phyloP scores from a whole-genome alignment of 1,140 invertebrate species.

The Campoletis sonorensis region DNA sequence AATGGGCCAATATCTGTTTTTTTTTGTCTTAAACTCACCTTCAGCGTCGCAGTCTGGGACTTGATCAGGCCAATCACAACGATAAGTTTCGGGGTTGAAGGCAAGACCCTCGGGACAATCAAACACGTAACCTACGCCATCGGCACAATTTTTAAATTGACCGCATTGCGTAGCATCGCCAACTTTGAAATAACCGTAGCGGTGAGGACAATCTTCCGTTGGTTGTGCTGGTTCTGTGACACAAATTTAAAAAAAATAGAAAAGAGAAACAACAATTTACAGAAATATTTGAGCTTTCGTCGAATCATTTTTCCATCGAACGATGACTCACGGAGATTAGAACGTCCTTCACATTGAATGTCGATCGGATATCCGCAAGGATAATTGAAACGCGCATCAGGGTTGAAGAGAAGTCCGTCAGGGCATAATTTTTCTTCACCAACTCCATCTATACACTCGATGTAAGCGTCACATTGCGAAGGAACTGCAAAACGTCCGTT shows the following conservation, averaged over 20 bases:
- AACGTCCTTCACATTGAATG: constrained; percentile 84
- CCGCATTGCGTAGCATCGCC: constrained; percentile 86
- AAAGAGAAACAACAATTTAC: no score
- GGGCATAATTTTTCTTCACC: constrained; percentile 87
- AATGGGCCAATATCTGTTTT: background rate
- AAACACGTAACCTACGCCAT: constrained; percentile 81
- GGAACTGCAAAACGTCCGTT: constrained; percentile 84
- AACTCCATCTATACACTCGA: constrained; percentile 84
- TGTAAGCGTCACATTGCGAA: constrained; percentile 86
- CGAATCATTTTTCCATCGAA: background rate
- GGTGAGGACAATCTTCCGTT: constrained; percentile 88
- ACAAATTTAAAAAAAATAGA: background rate
- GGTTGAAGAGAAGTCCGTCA: constrained; percentile 90
- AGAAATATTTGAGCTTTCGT: background rate
- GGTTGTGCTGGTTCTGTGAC: constrained; percentile 80
- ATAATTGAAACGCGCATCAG: constrained; percentile 83
- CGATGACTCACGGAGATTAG: constrained; percentile 82
- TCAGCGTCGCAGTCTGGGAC: constrained; percentile 87
- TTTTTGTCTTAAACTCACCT: constrained; percentile 72
- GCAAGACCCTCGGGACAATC: constrained; percentile 91
- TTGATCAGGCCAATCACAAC: constrained; percentile 92
- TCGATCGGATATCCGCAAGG: constrained; percentile 91
- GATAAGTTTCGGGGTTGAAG: constrained; percentile 85
- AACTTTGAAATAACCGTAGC: constrained; percentile 88
- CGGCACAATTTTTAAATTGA: constrained; percentile 90